Base-by-base conservation (phyloP, 1,140 invertebrate genomes). In the Drosophila lacteicornis region DNA sequence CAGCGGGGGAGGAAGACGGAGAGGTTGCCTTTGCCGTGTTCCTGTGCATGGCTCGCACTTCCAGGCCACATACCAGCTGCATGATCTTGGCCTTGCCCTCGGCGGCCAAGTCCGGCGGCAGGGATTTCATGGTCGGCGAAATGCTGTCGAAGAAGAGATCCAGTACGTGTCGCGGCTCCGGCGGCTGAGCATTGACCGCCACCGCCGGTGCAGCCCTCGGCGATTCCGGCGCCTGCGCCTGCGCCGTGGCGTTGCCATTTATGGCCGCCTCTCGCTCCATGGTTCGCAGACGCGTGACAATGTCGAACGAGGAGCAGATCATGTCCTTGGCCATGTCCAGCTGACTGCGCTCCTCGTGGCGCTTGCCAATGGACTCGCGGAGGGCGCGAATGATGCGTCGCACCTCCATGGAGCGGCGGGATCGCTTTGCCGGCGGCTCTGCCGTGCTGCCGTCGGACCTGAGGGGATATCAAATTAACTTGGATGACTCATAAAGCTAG, bases 121-220 rank as follows among this genome's bases (percentile, higher is more conserved):
- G 60, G 1, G 49, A 42, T n/a, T 92, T 92, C 73, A 92, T 85
- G 0, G 84, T 92, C 33, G 91, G 84, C 11, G 78, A 53, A 22
- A 92, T 80, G 46, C 91, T 92, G 15, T 92, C 88, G 8, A 92
- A 86, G 47, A 92, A 92, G 13, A 92, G 67, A 70, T 92, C 91
- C 8, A 86, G 58, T 5, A 90, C 78, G 13, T 75, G 75, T 1
- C 80, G 66, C 0, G 66, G 66, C 50, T 53, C 59, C 13, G 40
- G 13, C 15, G 45, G 38, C 8, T 51, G 27, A 8, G 8, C 25
- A 2, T 13, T 53, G 19, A 22, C 19, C 19, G 19, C 22, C 22
- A 25, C 22, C 12, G 17, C 3, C 5, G 25, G 6, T 3, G 22
- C 12, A 11, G 11, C 6, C 5, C 5, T 3, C 5, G 40, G 25